Evolutionary conservation across 2,797 vertebrate species (phyloP).

Genomic region (Enteromius unitaeniatus): DNA sequence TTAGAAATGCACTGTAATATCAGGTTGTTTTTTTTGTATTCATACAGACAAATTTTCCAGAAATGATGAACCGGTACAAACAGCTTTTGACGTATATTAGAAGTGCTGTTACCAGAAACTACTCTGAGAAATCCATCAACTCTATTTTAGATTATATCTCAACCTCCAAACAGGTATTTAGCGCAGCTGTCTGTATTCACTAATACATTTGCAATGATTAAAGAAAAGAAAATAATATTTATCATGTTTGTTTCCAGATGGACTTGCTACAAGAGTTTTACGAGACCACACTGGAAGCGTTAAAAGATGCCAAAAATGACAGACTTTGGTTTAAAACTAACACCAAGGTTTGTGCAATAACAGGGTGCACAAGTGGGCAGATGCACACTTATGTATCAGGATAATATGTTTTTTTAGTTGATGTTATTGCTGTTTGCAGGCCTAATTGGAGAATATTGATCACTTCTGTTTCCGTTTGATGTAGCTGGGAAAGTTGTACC

Average conservation of each 20-base stretch:
- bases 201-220: not conserved
- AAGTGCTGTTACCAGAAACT: conserved; percentile 98
- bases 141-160: conserved; percentile 99
- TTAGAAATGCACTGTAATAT: not conserved
- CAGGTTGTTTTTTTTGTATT: conserved; percentile 42
- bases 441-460: not conserved
- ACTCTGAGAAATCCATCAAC: conserved; percentile 99
- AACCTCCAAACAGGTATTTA: conserved; percentile 96
- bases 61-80: conserved; percentile 99
- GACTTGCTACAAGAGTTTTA: conserved; percentile 99
- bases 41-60: conserved; percentile 94
- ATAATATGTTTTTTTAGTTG: not conserved
- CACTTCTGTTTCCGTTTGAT: conserved; percentile 53
- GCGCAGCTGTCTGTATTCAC: not conserved
- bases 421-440: not conserved
- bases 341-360: conserved; percentile 83
- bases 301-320: conserved; percentile 95
- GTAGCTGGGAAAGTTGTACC: conserved; percentile 96
- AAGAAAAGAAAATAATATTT: not conserved
- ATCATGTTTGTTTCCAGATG: conserved; percentile 81
- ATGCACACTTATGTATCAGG: too few relatives aligned
- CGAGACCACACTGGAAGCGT: conserved; percentile 97
- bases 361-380: too few relatives aligned
- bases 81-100: conserved; percentile 97
- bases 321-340: conserved; percentile 93